Percentiles rank a stretch among this genome's conserved stretches.
Evolutionary conservation across 1,140 invertebrate species (phyloP).

Genomic region (Euwallacea similis): DNA sequence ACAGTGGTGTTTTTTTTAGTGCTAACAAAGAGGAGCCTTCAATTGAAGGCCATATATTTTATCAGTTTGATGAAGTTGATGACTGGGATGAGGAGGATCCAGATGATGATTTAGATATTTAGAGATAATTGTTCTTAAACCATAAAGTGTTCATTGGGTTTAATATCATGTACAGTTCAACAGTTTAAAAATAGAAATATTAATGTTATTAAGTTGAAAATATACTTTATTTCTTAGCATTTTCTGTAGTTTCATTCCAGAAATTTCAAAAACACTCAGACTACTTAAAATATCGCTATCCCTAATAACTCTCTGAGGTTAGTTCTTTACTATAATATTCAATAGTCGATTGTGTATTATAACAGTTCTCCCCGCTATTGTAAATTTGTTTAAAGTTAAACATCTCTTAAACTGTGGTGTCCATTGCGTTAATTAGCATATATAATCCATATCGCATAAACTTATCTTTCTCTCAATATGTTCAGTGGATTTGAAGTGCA

Average conservation of each 20-base stretch:
- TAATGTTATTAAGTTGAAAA: background rate
- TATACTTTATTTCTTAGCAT: conserved; percentile 5
- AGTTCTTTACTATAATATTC: too few species aligned
- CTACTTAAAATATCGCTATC: too few species aligned
- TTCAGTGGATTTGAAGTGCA: conserved; percentile 19
- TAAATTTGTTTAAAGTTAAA: conserved; percentile 45
- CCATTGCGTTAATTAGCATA: conserved; percentile 13
- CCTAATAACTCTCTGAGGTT: too few species aligned
- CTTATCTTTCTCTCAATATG: conserved; percentile 16
- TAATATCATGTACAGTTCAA: too few species aligned
- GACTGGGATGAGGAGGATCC: conserved; percentile 68
- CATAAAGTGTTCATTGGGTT: too few species aligned
- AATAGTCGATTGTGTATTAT: conserved; percentile 42
- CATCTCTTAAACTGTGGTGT: conserved; percentile 46
- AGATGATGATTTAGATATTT: conserved; percentile 65
- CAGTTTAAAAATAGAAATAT: background rate
- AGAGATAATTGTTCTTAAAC: conserved; percentile 14
- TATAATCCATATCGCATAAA: conserved; percentile 2
- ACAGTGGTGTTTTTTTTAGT: conserved; percentile 20
- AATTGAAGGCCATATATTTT: conserved; percentile 58
- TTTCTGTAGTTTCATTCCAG: background rate
- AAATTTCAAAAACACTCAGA: conserved; percentile 29
- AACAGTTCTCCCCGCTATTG: conserved; percentile 40
- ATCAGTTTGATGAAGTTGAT: conserved; percentile 61
- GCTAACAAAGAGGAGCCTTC: conserved; percentile 41